Base-by-base conservation (phyloP, 1,140 invertebrate genomes). In the Augochlora pura region DNA sequence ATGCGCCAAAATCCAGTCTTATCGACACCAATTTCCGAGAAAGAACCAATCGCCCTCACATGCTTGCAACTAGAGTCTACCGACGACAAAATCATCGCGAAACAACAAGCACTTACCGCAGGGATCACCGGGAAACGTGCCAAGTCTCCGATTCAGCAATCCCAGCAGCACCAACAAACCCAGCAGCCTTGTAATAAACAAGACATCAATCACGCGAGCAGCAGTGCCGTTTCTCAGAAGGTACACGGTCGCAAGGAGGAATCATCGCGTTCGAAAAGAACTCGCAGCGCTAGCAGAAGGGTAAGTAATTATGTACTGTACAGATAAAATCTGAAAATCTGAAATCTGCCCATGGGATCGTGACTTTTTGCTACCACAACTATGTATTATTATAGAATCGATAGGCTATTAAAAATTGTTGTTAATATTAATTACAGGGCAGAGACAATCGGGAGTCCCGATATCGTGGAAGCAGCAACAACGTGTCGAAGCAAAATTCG, bases 61-160 rank as follows among this genome's bases (percentile, higher is more conserved):
- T 6, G 59, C 7, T 12, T 93, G 46, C 82, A 88, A 18, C 88
- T 91, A 38, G 92, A 93, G 39, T 92, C 93, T 62, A 83, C 88
- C 16, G 95, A 95, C 76, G 96, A 96, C 85, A 96, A 96, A 88
- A 95, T 94, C 12, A 96, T 96, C 71, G 93, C 95, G 42, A 96
- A 95, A 77, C 96, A 96, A 75, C 94, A 96, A 81, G 94, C 94
- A 0, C 92, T 95, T 10, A 95, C 95, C 77, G 94, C 95, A 27
- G 95, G 95, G 23, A 93, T 95, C 39, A 95, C 94, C 67, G 95
- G 94, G 75, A 91, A 92, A 80, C 91, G 91, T 54, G 85, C 88
- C 8, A 93, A 93, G 66, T 91, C 91, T 0, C 89, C 91, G 3
- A 90, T 84, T 78, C 83, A 88, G 59, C 76, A 86, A 14, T 46